Conservation (phyloP, 2,888 invertebrate species). For the Agelastica alni region DNA sequence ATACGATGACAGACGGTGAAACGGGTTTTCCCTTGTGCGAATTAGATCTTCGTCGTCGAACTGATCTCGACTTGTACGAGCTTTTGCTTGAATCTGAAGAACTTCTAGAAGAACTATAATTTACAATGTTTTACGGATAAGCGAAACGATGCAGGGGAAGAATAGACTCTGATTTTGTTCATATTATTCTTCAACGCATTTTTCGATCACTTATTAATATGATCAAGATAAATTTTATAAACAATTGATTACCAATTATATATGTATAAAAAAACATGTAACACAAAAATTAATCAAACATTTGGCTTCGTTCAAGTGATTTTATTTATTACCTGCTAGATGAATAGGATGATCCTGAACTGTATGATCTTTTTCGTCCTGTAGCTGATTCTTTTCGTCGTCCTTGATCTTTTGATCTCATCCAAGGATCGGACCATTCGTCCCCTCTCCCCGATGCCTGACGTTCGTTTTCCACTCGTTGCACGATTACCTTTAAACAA, state of each 20-base stretch:
- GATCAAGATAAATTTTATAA: too few relatives aligned
- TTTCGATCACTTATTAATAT: too few relatives aligned
- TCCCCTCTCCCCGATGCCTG: slow-evolving; percentile 64
- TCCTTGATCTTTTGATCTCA: slow-evolving; percentile 71
- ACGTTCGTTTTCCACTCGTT: slow-evolving; percentile 65
- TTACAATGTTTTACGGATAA: slow-evolving; percentile 4
- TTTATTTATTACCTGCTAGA: slow-evolving; percentile 59
- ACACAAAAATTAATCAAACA: neutral
- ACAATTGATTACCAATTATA: too few relatives aligned
- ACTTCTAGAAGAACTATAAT: slow-evolving; percentile 51
- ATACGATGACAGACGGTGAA: slow-evolving; percentile 68
- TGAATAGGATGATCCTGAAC: slow-evolving; percentile 72
- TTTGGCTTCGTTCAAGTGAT: neutral
- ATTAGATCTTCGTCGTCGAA: slow-evolving; percentile 55
- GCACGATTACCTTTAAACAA: slow-evolving; percentile 68
- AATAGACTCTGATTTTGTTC: too few relatives aligned
- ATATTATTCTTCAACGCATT: too few relatives aligned
- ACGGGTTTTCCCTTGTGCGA: slow-evolving; percentile 55
- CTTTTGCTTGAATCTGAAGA: slow-evolving; percentile 52
- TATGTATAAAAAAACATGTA: too few relatives aligned
- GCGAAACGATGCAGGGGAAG: neutral
- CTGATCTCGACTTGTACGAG: slow-evolving; percentile 60
- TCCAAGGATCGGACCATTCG: slow-evolving; percentile 97
- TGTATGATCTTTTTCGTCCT: slow-evolving; percentile 66
- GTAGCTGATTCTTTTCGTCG: slow-evolving; percentile 59